Evolutionary conservation across 2,888 invertebrate genomes (phyloP).

Genomic region (Epsilonema sp.): DNA sequence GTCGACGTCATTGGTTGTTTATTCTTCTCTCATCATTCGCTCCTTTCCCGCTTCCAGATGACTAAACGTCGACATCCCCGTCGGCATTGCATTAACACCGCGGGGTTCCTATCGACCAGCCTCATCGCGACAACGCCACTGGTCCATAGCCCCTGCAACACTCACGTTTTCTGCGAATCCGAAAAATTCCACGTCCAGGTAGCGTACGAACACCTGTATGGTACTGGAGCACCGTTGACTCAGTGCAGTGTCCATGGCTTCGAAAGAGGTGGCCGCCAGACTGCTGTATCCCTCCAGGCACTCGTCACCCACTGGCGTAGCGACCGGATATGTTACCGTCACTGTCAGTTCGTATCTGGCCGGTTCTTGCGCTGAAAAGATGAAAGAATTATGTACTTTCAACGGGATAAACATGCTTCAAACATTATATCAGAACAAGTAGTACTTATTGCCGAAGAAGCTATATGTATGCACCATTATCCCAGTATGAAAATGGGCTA

Average conservation of each 20-base stretch:
- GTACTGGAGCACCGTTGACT: slow-evolving; percentile 82
- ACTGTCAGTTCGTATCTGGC: slow-evolving; percentile 26
- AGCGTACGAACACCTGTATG: slow-evolving; percentile 78
- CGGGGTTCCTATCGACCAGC: too few relatives aligned
- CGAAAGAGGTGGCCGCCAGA: slow-evolving; percentile 19
- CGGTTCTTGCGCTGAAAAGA: slow-evolving; percentile 22
- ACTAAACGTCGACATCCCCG: too few relatives aligned
- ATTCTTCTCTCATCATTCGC: too few relatives aligned
- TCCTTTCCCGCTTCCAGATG: too few relatives aligned
- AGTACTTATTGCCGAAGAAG: too few relatives aligned
- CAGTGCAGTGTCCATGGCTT: slow-evolving; percentile 49
- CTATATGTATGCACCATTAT: slow-evolving; percentile 3
- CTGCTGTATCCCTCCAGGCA: slow-evolving; percentile 23
- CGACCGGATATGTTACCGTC: slow-evolving; percentile 18
- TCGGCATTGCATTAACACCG: too few relatives aligned
- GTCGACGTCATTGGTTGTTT: too few relatives aligned
- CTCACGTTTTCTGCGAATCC: too few relatives aligned
- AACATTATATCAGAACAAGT: neutral
- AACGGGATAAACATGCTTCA: neutral
- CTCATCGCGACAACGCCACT: too few relatives aligned
- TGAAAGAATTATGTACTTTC: neutral
- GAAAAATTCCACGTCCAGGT: slow-evolving; percentile 48
- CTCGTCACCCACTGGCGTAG: slow-evolving; percentile 16
- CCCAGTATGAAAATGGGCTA: neutral
- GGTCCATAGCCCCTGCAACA: too few relatives aligned